Evolutionary conservation across 2,888 invertebrate genomes (phyloP).

Genomic region (Selenia dentaria): DNA sequence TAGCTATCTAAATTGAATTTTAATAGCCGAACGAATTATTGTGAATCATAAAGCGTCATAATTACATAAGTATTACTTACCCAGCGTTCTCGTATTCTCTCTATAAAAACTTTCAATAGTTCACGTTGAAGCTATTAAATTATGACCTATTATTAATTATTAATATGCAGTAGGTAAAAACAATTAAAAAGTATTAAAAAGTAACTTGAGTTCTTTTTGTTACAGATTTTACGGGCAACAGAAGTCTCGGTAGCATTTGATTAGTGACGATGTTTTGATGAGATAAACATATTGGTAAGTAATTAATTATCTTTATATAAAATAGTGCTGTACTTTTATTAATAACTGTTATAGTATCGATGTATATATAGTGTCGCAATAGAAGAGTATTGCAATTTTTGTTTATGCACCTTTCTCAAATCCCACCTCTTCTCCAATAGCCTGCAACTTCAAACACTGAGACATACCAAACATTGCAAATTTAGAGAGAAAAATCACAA

Average conservation of each 20-base stretch:
- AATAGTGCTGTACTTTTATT: too few relatives aligned
- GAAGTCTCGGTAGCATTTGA: constrained; percentile 5
- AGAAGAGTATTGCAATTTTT: too few relatives aligned
- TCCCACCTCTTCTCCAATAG: too few relatives aligned
- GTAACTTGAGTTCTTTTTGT: constrained; percentile 11
- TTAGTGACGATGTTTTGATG: constrained; percentile 17
- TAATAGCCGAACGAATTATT: constrained; percentile 16
- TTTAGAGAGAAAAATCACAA: too few relatives aligned
- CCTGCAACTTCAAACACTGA: too few relatives aligned
- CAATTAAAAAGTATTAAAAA: neutral
- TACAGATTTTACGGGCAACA: constrained; percentile 20
- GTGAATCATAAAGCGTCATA: constrained; percentile 15
- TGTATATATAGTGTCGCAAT: too few relatives aligned
- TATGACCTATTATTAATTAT: constrained; percentile 11
- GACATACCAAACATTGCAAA: too few relatives aligned
- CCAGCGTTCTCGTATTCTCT: neutral
- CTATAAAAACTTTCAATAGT: neutral
- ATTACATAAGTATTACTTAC: constrained; percentile 6
- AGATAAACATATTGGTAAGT: constrained; percentile 27
- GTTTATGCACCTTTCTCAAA: too few relatives aligned
- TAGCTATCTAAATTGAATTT: constrained; percentile 21
- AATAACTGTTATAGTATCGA: too few relatives aligned
- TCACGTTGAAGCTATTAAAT: constrained; percentile 3
- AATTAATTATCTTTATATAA: too few relatives aligned
- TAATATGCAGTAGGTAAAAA: neutral